A percentile compares a stretch with the other conserved stretches of the same genome.
These are phyloP conservation scores for Aphelenchoides fujianensis DNA, from an alignment of 1,140 invertebrate species.

Conservation along the genomic window DNA sequence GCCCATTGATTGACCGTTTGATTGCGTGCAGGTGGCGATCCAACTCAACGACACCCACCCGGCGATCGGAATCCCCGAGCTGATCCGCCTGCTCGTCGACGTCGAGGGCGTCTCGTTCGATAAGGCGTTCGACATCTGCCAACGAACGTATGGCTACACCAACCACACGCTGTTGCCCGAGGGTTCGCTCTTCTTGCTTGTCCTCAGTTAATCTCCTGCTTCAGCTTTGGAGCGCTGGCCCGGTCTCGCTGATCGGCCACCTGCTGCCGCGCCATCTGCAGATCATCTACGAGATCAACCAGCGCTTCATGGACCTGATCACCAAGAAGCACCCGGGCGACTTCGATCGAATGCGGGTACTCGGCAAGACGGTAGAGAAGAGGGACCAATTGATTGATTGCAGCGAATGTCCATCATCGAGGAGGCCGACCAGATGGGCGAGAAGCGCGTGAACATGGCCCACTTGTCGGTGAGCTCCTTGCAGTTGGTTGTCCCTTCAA, in stretches of 20 bases:
- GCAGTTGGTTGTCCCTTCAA: constrained; percentile 75
- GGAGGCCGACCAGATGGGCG: constrained; percentile 75
- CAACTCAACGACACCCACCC: constrained; percentile 99
- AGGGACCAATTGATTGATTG: no score
- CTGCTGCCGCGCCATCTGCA: constrained; percentile 90
- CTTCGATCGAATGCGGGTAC: constrained; percentile 78
- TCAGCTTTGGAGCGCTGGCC: constrained; percentile 98
- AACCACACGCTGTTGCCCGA: no score
- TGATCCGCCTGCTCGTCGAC: constrained; percentile 91
- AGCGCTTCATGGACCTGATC: constrained; percentile 76
- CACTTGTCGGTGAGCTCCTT: constrained; percentile 68
- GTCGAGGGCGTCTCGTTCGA: constrained; percentile 71
- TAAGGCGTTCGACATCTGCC: constrained; percentile 86
- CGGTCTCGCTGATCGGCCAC: constrained; percentile 78
- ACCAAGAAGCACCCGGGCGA: constrained; percentile 78
- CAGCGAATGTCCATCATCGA: constrained; percentile 90
- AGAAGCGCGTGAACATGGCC: constrained; percentile 94
- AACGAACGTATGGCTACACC: no score
- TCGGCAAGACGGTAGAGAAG: no score
- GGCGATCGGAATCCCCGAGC: constrained; percentile 91
- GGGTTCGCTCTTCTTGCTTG: no score
- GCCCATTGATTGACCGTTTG: constrained; percentile 15
- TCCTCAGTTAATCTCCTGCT: no score
- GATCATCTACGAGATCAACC: constrained; percentile 96
- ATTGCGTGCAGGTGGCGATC: constrained; percentile 78